phyloP scores from a whole-genome alignment of 2,797 vertebrate genomes.

The Enteromius argenteus region DNA sequence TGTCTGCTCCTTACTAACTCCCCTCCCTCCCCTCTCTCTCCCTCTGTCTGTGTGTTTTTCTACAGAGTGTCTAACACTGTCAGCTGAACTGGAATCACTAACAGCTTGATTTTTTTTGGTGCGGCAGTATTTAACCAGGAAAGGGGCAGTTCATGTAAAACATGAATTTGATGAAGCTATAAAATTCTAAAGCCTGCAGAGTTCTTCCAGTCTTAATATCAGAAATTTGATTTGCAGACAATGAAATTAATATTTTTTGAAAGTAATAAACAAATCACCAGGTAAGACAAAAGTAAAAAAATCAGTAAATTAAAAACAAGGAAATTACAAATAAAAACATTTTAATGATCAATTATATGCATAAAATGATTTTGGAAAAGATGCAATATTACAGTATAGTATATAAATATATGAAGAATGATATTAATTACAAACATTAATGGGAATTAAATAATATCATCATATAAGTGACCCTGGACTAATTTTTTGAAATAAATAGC shows the following conservation, averaged over 20 bases:
- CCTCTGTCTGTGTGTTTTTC: slow-evolving; percentile 28
- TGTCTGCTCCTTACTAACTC: slow-evolving; percentile 33
- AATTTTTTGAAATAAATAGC: too few species aligned
- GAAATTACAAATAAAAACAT: background rate
- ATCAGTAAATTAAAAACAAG: background rate
- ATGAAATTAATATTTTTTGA: background rate
- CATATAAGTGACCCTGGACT: too few species aligned
- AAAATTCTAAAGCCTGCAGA: background rate
- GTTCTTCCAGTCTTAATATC: background rate
- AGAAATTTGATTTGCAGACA: background rate
- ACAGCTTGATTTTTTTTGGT: background rate
- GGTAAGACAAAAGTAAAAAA: too few species aligned
- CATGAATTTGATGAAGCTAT: background rate
- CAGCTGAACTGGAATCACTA: slow-evolving; percentile 8
- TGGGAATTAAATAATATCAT: too few species aligned
- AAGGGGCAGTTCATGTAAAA: background rate
- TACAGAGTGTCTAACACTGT: slow-evolving; percentile 21
- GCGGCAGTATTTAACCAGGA: background rate
- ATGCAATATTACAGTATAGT: background rate
- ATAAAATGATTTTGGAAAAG: background rate
- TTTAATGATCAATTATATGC: background rate
- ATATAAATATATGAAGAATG: background rate
- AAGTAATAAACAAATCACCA: background rate
- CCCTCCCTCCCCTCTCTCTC: background rate
- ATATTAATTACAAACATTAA: too few species aligned